phyloP scores from a whole-genome alignment of 2,888 invertebrate species.

The Chloromyia formosa region DNA sequence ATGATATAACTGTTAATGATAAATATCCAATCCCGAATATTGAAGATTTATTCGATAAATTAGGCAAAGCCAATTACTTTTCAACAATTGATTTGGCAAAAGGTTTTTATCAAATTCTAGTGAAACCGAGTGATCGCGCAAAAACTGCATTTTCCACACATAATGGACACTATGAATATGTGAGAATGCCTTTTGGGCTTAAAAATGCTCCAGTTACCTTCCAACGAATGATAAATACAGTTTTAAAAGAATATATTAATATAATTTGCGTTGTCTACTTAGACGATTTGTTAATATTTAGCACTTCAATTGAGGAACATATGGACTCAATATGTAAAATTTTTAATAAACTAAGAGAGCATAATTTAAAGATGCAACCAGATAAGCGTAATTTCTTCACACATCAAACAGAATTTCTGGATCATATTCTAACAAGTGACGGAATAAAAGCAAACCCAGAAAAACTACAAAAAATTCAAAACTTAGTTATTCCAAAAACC shows the following conservation, averaged over 20 bases:
- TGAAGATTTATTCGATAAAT: no score
- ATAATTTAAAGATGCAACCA: conserved; percentile 31
- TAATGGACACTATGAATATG: no score
- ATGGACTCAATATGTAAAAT: conserved; percentile 50
- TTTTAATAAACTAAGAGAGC: conserved; percentile 50
- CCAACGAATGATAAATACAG: conserved; percentile 34
- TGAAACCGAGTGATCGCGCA: no score
- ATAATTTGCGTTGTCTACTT: conserved; percentile 49
- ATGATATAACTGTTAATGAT: no score
- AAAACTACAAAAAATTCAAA: conserved; percentile 27
- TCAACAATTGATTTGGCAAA: no score
- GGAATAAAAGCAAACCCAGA: conserved; percentile 41
- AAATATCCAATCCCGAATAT: no score
- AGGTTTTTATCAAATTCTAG: no score
- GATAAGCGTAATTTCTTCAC: conserved; percentile 39
- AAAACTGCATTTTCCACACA: conserved; percentile 40
- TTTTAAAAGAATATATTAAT: conserved; percentile 51
- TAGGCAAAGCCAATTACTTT: no score
- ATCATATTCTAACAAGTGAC: conserved; percentile 29
- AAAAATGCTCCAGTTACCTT: conserved; percentile 37
- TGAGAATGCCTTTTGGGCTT: no score
- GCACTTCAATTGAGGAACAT: conserved; percentile 53
- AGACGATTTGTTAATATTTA: conserved; percentile 39
- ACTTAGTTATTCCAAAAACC: conserved; percentile 35
- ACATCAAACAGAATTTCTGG: conserved; percentile 35